Evolutionary conservation across 1,140 invertebrate species (phyloP).

Genomic region (Caenorhabditis inopinata): DNA sequence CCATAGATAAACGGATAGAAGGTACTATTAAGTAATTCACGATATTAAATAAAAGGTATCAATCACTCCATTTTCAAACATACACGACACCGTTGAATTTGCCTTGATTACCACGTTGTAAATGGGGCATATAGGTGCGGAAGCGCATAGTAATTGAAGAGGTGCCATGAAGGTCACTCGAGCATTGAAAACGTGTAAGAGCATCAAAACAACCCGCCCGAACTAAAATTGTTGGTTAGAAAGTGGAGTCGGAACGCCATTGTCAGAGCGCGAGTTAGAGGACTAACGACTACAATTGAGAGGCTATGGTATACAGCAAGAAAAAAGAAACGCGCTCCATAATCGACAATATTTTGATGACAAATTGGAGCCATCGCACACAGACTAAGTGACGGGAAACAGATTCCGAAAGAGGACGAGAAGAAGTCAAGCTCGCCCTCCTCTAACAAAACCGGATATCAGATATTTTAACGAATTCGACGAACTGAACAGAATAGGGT

Average conservation of each 20-base stretch:
- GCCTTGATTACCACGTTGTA: conserved; percentile 20
- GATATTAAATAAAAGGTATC: not conserved
- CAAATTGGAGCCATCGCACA: conserved; percentile 13
- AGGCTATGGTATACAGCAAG: not conserved
- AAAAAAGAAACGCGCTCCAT: not conserved
- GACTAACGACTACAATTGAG: conserved; percentile 23
- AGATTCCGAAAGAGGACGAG: conserved; percentile 11
- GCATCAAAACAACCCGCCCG: conserved; percentile 24
- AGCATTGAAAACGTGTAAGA: not conserved
- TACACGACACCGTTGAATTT: not conserved
- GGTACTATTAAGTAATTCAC: not conserved
- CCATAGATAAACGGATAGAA: not conserved
- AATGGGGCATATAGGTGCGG: not conserved
- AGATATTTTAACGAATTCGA: not conserved
- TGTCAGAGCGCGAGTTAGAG: conserved; percentile 8
- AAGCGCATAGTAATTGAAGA: conserved; percentile 9
- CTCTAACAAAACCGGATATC: not conserved
- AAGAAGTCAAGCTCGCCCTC: not conserved
- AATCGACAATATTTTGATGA: conserved; percentile 23
- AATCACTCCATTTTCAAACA: not conserved
- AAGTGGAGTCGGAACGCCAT: not conserved
- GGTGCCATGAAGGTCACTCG: not conserved
- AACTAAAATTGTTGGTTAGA: conserved; percentile 27
- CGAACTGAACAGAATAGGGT: too few species aligned
- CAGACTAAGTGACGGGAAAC: not conserved